A percentile compares a stretch with the other conserved stretches of the same genome.
These are phyloP conservation scores for Agapornis canus DNA, from an alignment of 2,797 vertebrate genomes.

Conservation along the genomic window DNA sequence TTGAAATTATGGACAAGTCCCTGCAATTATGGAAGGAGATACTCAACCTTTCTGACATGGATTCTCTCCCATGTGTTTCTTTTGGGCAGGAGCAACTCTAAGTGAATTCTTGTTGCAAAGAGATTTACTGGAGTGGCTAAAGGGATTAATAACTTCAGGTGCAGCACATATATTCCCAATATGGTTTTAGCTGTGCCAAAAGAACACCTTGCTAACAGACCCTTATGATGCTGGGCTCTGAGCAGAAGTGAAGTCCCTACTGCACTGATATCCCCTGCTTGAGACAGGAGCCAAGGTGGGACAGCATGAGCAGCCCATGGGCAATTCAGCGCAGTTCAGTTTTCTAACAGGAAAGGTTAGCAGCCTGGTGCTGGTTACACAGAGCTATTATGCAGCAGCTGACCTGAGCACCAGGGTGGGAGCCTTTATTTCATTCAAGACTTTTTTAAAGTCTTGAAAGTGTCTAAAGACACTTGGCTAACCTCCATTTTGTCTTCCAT, in stretches of 20 bases:
- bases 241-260: background rate
- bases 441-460: too few species aligned
- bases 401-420: background rate
- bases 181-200: background rate
- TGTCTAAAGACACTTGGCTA: background rate
- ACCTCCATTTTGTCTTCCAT: background rate
- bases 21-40: slow-evolving; percentile 46
- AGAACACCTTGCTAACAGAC: fast-evolving
- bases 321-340: background rate
- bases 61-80: slow-evolving; percentile 5
- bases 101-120: background rate
- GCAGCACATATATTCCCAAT: fast-evolving
- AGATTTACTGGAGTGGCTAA: background rate
- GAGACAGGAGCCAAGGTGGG: background rate
- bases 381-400: background rate
- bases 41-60: slow-evolving; percentile 46
- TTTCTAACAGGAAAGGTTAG: background rate
- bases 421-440: background rate
- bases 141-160: background rate
- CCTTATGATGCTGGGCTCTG: background rate
- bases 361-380: background rate
- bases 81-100: background rate
- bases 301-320: fast-evolving
- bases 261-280: background rate
- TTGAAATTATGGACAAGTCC: slow-evolving; percentile 18